Percentiles rank a stretch among this genome's conserved stretches.
phyloP scores from a whole-genome alignment of 2,888 invertebrate species.

The Onchidella celtica region DNA sequence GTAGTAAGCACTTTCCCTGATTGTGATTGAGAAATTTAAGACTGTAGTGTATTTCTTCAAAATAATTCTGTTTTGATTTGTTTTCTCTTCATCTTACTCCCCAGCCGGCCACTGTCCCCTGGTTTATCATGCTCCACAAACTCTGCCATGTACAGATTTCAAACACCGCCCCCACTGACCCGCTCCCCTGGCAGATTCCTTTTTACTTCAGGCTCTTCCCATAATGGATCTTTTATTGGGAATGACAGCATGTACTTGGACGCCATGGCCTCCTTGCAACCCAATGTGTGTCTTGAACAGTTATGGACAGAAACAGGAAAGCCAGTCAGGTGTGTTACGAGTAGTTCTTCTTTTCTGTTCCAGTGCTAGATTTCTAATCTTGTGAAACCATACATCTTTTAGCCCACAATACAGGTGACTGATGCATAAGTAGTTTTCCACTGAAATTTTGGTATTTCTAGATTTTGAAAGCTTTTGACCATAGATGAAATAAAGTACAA shows the following conservation, averaged over 20 bases:
- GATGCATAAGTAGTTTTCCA: too few relatives aligned
- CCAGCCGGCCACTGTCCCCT: constrained; percentile 82
- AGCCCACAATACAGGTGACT: too few relatives aligned
- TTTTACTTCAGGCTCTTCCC: constrained; percentile 63
- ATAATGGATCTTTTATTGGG: constrained; percentile 69
- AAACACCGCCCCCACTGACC: constrained; percentile 67
- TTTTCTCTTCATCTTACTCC: too few relatives aligned
- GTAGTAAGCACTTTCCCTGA: too few relatives aligned
- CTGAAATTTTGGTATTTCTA: too few relatives aligned
- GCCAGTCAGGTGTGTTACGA: constrained; percentile 74
- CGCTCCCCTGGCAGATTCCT: constrained; percentile 67
- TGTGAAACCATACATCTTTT: too few relatives aligned
- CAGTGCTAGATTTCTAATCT: not conserved
- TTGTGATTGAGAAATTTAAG: too few relatives aligned
- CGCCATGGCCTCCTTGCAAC: constrained; percentile 86
- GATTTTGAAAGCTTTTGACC: too few relatives aligned
- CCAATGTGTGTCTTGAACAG: constrained; percentile 93
- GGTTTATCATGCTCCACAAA: constrained; percentile 67
- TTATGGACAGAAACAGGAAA: constrained; percentile 89
- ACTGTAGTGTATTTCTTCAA: too few relatives aligned
- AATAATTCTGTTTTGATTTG: too few relatives aligned
- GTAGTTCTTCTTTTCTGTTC: not conserved
- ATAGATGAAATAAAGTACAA: too few relatives aligned
- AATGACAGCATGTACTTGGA: constrained; percentile 68
- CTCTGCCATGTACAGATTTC: constrained; percentile 70